Base-by-base conservation (phyloP, 1,140 invertebrate species). In the Elymnias hypermnestra region DNA sequence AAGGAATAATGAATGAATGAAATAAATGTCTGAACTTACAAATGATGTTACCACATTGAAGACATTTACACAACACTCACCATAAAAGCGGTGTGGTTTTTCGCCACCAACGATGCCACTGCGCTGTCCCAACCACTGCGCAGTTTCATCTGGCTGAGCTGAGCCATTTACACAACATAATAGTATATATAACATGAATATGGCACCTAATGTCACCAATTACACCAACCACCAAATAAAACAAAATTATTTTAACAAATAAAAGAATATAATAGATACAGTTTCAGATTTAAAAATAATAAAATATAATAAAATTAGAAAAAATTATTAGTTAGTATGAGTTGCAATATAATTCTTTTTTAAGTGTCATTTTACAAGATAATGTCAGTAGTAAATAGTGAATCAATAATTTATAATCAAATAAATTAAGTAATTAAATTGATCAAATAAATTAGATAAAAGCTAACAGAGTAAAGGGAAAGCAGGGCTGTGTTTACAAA, bases 141-240 rank as follows among this genome's bases (percentile, higher is more conserved):
- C 78, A 10, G 84, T 85, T 60, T 87, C 84, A 53, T 87, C 86
- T 39, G 83, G 78, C 73, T 86, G 83, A 55, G 78, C 83, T 82
- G 78, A 79, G 61, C 81, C 78, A 51, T 82, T 86, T 58, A 77
- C 69, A 86, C 79, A 86, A 85, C 79, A 85, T 61, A 85, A 85
- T 63, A 83, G 73, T 81, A 85, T 82, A 83, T 85, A 85, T 79
- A 85, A 85, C 82, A 85, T 85, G 72, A 83, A 83, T 72, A 83
- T 83, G 69, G 79, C 78, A 82, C 76, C 78, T 83, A 83, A 78
- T 71, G 66, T 67, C 71, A 76, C 65, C 78, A 74, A 67, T 68
- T 48, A 79, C 77, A 77, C 82, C 79, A 76, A 65, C 75, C 76
- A 82, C 76, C 77, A 84, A 78, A 78, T 61, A 74, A 70, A 83